A percentile compares a stretch with the other conserved stretches of the same genome.
Conservation (phyloP, 2,797 vertebrate species). For the Peromyscus eremicus region DNA sequence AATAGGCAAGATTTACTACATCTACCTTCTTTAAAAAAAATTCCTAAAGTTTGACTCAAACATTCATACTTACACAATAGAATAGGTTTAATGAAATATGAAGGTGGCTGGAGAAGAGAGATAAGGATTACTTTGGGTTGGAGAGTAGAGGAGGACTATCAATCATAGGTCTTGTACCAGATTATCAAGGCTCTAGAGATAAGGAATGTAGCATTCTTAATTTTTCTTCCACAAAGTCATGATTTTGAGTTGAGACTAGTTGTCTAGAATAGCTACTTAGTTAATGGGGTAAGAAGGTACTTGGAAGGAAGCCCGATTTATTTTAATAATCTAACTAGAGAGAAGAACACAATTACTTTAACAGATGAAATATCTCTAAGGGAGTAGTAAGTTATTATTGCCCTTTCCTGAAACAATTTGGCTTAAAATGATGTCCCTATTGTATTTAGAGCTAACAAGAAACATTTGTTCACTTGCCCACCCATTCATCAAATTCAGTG, state of each 20-base stretch:
- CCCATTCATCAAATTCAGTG: not conserved
- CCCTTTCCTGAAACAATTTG: not conserved
- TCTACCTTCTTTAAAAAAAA: not conserved
- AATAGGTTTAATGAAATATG: not conserved
- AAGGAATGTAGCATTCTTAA: not conserved
- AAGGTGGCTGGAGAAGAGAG: not conserved
- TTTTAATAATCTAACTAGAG: conserved; percentile 6
- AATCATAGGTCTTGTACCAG: not conserved
- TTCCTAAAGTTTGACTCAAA: not conserved
- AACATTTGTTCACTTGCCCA: not conserved
- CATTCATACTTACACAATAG: not conserved
- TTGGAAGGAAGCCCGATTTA: not conserved
- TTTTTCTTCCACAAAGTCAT: not conserved
- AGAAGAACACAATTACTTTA: conserved; percentile 1
- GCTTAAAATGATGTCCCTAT: not conserved
- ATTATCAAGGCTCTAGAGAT: not conserved
- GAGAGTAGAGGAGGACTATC: not conserved
- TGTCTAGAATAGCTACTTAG: not conserved
- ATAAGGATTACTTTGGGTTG: not conserved
- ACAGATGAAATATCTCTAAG: not conserved
- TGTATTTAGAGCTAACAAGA: conserved; percentile 38
- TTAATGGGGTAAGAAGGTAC: not conserved
- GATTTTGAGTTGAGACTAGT: not conserved
- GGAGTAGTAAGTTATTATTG: not conserved
- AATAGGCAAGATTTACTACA: not conserved